Base-by-base conservation (phyloP, 2,113 vertebrate species). In the Megaptera novaeangliae region DNA sequence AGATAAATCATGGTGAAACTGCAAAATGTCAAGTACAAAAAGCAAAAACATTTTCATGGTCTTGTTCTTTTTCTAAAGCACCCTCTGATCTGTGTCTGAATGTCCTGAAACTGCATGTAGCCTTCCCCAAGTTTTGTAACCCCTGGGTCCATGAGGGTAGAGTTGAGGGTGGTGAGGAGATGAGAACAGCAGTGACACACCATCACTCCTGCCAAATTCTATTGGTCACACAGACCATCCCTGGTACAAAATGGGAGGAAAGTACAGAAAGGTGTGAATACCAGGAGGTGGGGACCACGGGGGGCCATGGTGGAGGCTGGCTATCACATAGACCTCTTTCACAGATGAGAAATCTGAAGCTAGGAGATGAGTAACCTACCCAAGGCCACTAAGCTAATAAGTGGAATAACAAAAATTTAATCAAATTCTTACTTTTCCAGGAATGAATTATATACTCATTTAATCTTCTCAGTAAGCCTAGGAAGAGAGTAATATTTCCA, bases 241-340 rank as follows among this genome's bases (percentile, higher is more conserved):
- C 25, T 41, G 6, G 49, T 18, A 59, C 34, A 36, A 18, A 87
- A 34, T n/a, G 71, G 86, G 75, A 59, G 52, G 64, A 80, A 29
- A n/a, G 20, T 29, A 34, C 55, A 64, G 88, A 52, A 83, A 72
- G 27, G 13, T 34, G 34, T 36, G 64, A 57, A 15, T 13, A 7
- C 57, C 36, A n/a, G 68, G n/a, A 88, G 52, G 59, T 39, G 0
- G 34, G 57, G 34, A 29, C 49, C 12, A 0, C 1, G 1, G 7
- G 21, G 77, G 69, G 21, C 13, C 87, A 17, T 63, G n/a, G 41
- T 52, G 25, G 74, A 87, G 27, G 20, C 74, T 75, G 74, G 27
- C 39, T 71, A 21, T 78, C 55, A 12, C 23, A 21, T 0, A 46
- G 23, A 55, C 18, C 7, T 66, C 78, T 95, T 74, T 74, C 36